Percentiles rank a stretch among this genome's conserved stretches.
Evolutionary conservation across 2,888 invertebrate genomes (phyloP).

Genomic region (Mantis religiosa): DNA sequence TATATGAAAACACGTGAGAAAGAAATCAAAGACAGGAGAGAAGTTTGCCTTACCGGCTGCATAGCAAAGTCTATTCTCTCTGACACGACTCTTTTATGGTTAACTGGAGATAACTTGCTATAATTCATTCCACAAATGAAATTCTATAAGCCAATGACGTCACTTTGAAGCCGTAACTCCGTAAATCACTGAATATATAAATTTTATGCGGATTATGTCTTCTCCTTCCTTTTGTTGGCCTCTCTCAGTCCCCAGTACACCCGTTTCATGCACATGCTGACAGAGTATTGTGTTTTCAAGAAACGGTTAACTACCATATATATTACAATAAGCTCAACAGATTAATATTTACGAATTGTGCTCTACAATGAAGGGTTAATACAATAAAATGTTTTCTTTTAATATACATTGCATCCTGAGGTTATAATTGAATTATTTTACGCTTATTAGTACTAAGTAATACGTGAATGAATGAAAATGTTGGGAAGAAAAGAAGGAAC

Average conservation of each 20-base stretch:
- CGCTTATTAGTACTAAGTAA: no score
- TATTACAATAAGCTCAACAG: neutral
- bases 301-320: neutral
- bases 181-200: neutral
- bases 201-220: constrained; percentile 2
- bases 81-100: neutral
- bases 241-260: neutral
- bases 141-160: neutral
- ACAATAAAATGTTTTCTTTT: neutral
- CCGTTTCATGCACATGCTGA: neutral
- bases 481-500: no score
- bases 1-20: neutral
- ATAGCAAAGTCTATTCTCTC: neutral
- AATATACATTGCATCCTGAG: no score
- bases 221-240: neutral
- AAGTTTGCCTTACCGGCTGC: neutral
- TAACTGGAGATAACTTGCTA: neutral
- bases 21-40: neutral
- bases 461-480: no score
- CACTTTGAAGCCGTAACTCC: neutral
- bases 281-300: neutral
- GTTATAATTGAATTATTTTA: no score
- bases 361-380: neutral
- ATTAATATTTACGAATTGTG: neutral
- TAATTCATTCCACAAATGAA: neutral